Conservation (phyloP, 2,888 invertebrate species). For the Catotricha subobsoleta region DNA sequence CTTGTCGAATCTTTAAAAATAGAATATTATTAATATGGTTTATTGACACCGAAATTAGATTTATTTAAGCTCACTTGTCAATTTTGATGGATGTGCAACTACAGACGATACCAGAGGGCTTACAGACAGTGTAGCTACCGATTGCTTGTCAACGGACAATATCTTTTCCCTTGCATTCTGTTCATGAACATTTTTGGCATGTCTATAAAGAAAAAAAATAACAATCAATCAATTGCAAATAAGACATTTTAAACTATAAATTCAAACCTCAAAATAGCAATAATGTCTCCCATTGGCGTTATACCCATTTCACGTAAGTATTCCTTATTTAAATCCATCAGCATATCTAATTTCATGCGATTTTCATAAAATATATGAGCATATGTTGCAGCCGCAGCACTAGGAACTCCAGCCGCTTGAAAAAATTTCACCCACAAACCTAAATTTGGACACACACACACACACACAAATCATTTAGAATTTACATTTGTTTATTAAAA, state of each 20-base stretch:
- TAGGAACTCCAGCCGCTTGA: slow-evolving; percentile 64
- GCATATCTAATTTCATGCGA: slow-evolving; percentile 70
- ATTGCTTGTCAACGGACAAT: slow-evolving; percentile 22
- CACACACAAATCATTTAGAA: too few relatives aligned
- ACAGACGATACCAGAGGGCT: slow-evolving; percentile 11
- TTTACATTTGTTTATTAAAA: too few relatives aligned
- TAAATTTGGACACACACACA: too few relatives aligned
- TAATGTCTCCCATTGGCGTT: slow-evolving; percentile 49
- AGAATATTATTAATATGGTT: too few relatives aligned
- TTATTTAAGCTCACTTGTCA: too few relatives aligned
- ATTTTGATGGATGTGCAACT: too few relatives aligned
- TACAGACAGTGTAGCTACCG: slow-evolving; percentile 34
- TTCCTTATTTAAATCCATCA: slow-evolving; percentile 71
- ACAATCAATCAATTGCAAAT: background rate
- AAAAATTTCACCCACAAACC: slow-evolving; percentile 69
- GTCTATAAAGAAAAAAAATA: slow-evolving; percentile 23
- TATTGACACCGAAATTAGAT: too few relatives aligned
- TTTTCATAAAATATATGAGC: slow-evolving; percentile 75
- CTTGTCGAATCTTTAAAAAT: too few relatives aligned
- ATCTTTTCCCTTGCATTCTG: slow-evolving; percentile 39
- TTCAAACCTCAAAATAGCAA: slow-evolving; percentile 45
- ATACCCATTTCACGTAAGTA: slow-evolving; percentile 80
- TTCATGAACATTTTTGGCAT: slow-evolving; percentile 41
- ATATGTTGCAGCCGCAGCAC: slow-evolving; percentile 56
- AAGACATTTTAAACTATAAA: slow-evolving; percentile 1